phyloP scores from a whole-genome alignment of 2,113 vertebrate genomes.

The Cynocephalus volans region DNA sequence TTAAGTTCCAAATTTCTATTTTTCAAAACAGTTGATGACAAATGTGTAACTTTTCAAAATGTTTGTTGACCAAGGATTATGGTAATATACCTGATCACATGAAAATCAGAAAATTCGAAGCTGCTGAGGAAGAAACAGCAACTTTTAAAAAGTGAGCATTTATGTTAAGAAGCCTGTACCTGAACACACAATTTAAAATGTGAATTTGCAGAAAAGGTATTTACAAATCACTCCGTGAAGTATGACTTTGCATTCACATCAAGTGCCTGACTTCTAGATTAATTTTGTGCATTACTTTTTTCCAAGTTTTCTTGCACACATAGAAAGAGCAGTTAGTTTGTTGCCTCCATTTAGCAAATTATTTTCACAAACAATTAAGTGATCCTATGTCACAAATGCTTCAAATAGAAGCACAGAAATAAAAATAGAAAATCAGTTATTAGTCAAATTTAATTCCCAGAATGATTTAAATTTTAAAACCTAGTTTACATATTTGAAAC shows the following conservation, averaged over 20 bases:
- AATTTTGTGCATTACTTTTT: neutral
- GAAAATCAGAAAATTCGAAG: neutral
- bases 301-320: neutral
- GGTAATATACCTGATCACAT: neutral
- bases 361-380: neutral
- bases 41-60: neutral
- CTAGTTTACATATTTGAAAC: neutral
- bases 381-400: neutral
- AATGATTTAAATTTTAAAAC: constrained; percentile 32
- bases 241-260: neutral
- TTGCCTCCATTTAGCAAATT: neutral
- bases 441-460: neutral
- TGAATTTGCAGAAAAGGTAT: neutral
- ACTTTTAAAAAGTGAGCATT: neutral
- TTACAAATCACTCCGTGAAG: neutral
- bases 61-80: neutral
- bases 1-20: neutral
- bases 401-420: neutral
- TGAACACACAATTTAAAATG: neutral
- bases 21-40: neutral
- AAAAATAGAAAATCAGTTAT: neutral
- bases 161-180: neutral
- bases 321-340: neutral
- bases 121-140: neutral
- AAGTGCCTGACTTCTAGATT: neutral